Conservation (phyloP, 2,888 invertebrate genomes). For the Agrochola litura region DNA sequence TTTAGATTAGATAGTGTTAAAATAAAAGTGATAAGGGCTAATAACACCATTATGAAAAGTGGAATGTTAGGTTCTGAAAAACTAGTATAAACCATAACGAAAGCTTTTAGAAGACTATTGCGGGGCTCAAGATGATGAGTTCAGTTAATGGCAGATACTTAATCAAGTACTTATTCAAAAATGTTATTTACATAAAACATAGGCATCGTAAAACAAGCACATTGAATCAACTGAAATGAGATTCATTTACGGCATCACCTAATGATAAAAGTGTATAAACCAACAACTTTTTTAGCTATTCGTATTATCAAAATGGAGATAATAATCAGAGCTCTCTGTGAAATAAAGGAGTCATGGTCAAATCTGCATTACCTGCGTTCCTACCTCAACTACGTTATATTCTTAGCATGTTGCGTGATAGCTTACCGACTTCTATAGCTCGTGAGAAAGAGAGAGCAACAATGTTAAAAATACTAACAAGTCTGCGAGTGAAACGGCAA, state of each 20-base stretch:
- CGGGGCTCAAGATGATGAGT: neutral
- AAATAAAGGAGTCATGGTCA: conserved; percentile 43
- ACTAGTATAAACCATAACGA: neutral
- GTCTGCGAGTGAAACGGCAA: conserved; percentile 48
- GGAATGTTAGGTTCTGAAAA: neutral
- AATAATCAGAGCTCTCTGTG: conserved; percentile 27
- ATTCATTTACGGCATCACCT: conserved; percentile 13
- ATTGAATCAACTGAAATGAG: neutral
- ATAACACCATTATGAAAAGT: conserved; percentile 8
- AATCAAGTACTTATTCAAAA: neutral
- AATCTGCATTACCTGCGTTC: conserved; percentile 45
- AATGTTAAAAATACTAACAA: conserved; percentile 44
- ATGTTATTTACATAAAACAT: neutral
- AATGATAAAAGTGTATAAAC: neutral
- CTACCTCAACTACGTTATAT: conserved; percentile 37
- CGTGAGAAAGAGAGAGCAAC: conserved; percentile 57
- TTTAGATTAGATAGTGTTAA: neutral
- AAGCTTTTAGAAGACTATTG: neutral
- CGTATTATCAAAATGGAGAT: neutral
- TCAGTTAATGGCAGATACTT: neutral
- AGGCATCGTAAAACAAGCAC: conserved; percentile 7
- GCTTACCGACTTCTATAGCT: conserved; percentile 7
- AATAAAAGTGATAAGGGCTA: neutral
- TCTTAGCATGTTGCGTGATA: conserved; percentile 45
- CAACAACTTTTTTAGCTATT: conserved; percentile 10